Base-by-base conservation (phyloP, 2,888 invertebrate species). In the Himalopsyche anomala region DNA sequence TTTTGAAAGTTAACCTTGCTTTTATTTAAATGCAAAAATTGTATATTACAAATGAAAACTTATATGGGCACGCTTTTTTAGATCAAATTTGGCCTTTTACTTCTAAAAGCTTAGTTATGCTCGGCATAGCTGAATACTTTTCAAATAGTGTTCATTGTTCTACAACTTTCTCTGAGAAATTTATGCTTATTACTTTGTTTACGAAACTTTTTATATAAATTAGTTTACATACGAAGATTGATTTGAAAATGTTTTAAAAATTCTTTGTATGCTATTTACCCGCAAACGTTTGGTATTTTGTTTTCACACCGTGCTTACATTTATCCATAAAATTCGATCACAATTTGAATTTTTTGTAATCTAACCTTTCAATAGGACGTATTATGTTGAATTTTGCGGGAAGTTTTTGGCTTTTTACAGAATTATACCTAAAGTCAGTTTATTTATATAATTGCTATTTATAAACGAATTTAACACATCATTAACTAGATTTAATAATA, bases 121-220 rank as follows among this genome's bases (percentile, higher is more conserved):
- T 28, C 5, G 8, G 19, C 19, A 62, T n/a, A 19, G 28, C 62
- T 62, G 28, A 62, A 62, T 62, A 19, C 62, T 5, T 62, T 62
- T 19, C 62, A 62, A 28, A 62, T 62, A 62, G 62, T n/a, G 19
- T 62, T n/a, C 19, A 56, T 56, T 56, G 56, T 56, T 56, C 1
- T 56, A 62, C n/a, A 62, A 62, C 62, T 19, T 62, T 62, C 6
- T 6, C 62, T 19, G 62, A 62, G 62, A 62, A 62, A 62, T 62
- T 19, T 62, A 62, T 28, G 62, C 2, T 62, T 62, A 62, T 62
- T 62, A 62, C 62, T 2, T 9, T 19, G 9, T 19, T 19, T 62
- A 4, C 3, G 19, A 62, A 62, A 62, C 62, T 62, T 62, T 62
- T 62, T 19, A 6, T 62, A 19, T 62, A n/a, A 62, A 62, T 62